A percentile compares a stretch with the other conserved stretches of the same genome.
These are phyloP conservation scores for Caerostris extrusa DNA, from an alignment of 1,140 invertebrate genomes.

Conservation along the genomic window DNA sequence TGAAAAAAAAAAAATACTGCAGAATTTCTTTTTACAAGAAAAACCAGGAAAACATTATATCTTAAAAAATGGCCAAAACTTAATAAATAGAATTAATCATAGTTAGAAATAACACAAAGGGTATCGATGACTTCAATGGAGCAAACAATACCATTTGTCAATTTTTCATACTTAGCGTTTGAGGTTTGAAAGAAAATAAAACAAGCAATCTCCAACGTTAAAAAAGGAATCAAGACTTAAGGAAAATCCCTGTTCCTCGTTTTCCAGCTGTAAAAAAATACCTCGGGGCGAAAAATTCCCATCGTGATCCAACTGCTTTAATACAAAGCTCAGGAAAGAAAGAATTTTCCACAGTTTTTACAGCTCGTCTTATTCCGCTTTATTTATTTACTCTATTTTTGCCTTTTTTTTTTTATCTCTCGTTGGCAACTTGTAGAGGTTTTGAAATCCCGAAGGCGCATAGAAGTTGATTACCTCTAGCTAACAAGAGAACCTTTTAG, in stretches of 20 bases:
- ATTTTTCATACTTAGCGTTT: background rate
- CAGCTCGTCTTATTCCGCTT: conserved; percentile 33
- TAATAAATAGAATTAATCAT: background rate
- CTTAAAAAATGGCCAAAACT: no score
- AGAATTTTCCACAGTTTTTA: conserved; percentile 55
- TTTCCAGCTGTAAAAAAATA: conserved; percentile 64
- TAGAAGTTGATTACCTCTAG: conserved; percentile 71
- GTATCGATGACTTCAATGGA: background rate
- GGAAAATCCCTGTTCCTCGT: conserved; percentile 30
- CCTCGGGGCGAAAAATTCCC: conserved; percentile 63
- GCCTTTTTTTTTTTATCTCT: conserved; percentile 25
- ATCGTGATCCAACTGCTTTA: conserved; percentile 42
- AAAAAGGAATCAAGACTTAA: conserved; percentile 10
- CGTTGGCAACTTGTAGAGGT: conserved; percentile 69
- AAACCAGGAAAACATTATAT: no score
- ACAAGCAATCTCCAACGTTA: background rate
- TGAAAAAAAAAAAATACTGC: no score
- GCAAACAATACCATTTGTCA: background rate
- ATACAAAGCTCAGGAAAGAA: conserved; percentile 13
- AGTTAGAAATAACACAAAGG: background rate
- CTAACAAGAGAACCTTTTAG: conserved; percentile 73
- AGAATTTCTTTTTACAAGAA: no score
- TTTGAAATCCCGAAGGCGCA: conserved; percentile 73
- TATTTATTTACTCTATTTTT: conserved; percentile 60
- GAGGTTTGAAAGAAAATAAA: background rate